A percentile compares a stretch with the other conserved stretches of the same genome.
Evolutionary conservation across 1,140 invertebrate species (phyloP).

Genomic region (Steinernema khuongi): DNA sequence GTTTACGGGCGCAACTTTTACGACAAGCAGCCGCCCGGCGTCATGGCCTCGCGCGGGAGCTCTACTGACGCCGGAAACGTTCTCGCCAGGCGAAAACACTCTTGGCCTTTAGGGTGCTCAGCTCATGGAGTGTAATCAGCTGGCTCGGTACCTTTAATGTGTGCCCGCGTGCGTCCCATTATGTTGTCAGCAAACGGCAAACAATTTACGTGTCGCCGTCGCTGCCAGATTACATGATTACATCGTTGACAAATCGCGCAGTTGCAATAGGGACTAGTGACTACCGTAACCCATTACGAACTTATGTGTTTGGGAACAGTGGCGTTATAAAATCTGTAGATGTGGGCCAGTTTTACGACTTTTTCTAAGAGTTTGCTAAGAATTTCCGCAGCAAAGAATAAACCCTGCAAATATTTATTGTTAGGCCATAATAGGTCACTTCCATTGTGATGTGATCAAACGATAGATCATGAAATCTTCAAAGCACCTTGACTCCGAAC

Average conservation of each 20-base stretch:
- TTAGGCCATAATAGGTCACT: too few species aligned
- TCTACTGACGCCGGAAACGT: neutral
- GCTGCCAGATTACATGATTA: constrained; percentile 5
- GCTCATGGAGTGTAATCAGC: neutral
- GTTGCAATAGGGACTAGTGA: neutral
- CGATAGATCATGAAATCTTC: too few species aligned
- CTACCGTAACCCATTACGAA: neutral
- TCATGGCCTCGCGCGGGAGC: neutral
- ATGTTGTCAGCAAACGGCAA: constrained; percentile 15
- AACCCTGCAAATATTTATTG: too few species aligned
- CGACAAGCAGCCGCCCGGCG: neutral
- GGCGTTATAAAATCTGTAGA: too few species aligned
- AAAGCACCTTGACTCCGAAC: too few species aligned
- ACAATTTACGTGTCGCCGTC: constrained; percentile 13
- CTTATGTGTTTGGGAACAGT: too few species aligned
- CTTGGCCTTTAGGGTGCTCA: neutral
- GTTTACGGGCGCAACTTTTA: constrained; percentile 13
- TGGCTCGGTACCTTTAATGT: neutral
- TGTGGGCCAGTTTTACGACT: too few species aligned
- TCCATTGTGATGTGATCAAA: too few species aligned
- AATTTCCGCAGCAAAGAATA: too few species aligned
- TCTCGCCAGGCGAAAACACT: neutral
- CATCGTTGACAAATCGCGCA: neutral
- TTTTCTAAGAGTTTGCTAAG: too few species aligned
- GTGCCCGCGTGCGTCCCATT: neutral